Evolutionary conservation across 2,113 vertebrate genomes (phyloP).

Genomic region (Esox niger): DNA sequence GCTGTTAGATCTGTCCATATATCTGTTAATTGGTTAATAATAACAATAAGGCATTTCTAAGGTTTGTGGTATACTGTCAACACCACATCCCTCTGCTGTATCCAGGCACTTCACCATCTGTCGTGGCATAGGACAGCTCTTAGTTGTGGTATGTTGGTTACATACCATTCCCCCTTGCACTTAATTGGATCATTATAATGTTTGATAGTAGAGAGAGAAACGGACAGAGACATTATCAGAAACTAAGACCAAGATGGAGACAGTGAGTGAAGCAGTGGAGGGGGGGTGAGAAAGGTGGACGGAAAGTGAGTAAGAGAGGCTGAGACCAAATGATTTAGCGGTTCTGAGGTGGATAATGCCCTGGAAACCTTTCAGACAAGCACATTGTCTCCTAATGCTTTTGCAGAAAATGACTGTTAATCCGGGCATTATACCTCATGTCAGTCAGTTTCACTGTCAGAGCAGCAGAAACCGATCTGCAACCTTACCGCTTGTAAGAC

Average conservation of each 20-base stretch:
- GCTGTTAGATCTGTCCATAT: too few species aligned
- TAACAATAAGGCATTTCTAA: too few species aligned
- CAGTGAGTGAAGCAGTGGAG: not conserved
- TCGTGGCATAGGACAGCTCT: too few species aligned
- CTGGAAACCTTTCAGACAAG: not conserved
- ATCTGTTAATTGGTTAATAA: too few species aligned
- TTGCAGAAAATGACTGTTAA: constrained; percentile 21
- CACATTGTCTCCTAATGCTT: constrained; percentile 5
- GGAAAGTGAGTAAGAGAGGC: not conserved
- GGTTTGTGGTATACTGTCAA: too few species aligned
- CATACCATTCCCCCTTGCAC: too few species aligned
- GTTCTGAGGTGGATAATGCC: not conserved
- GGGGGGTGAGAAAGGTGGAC: not conserved
- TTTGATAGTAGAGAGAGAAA: not conserved
- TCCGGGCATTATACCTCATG: constrained; percentile 25
- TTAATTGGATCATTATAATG: too few species aligned
- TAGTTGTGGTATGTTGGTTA: too few species aligned
- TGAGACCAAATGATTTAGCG: not conserved
- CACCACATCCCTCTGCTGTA: too few species aligned
- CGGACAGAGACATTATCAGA: not conserved
- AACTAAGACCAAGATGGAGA: not conserved
- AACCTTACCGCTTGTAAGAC: too few species aligned
- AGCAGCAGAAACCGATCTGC: constrained; percentile 16
- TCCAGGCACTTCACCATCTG: too few species aligned
- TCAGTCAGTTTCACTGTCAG: constrained; percentile 21